Evolutionary conservation across 2,888 invertebrate genomes (phyloP), one percentile per base, ranked within the genome.

Genomic region (Clanis bilineata): DNA sequence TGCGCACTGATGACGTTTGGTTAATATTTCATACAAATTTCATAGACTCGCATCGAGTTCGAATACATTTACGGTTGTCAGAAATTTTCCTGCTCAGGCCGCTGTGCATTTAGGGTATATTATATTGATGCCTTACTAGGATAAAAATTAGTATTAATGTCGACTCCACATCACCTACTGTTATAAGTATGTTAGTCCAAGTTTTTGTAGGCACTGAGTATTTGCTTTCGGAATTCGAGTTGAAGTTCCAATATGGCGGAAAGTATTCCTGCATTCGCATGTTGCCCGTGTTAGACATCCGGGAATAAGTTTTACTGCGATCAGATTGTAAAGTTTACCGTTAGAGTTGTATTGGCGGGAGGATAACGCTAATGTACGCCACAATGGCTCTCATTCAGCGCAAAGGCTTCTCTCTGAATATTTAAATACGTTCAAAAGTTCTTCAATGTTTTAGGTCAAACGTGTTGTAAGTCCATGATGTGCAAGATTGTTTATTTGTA

Each of bases 141-240:
- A n/a, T n/a, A n/a, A n/a, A n/a, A n/a, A n/a, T n/a, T n/a, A n/a
- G n/a, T 51, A 44, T 56, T 7, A 58, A 43, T 23, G 44, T 57
- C 70, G 57, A 65, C 75, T 86, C 85, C 55, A 80, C 59, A 58
- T 36, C 63, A 58, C 64, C 56, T 63, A 41, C 39, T 83, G 71
- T 80, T 63, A 83, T 62, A 69, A 77, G 73, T 71, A 76, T 79
- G 82, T 77, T 78, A 72, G 80, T 73, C 80, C 73, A 89, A 89
- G 86, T 90, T 90, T 88, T 85, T 86, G 86, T 88, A 80, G 79
- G 80, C 76, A 85, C 86, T 86, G 82, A 77, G 85, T 90, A 86
- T 90, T 90, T 90, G 86, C 90, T 87, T 88, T 88, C 79, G 85
- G 83, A 82, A 84, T 82, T 83, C 82, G 74, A 82, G 83, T 82